Percentiles rank a stretch among this genome's conserved stretches.
These are phyloP conservation scores for Coptodon bakossiorum DNA, from an alignment of 2,113 vertebrate species.

Conservation along the genomic window DNA sequence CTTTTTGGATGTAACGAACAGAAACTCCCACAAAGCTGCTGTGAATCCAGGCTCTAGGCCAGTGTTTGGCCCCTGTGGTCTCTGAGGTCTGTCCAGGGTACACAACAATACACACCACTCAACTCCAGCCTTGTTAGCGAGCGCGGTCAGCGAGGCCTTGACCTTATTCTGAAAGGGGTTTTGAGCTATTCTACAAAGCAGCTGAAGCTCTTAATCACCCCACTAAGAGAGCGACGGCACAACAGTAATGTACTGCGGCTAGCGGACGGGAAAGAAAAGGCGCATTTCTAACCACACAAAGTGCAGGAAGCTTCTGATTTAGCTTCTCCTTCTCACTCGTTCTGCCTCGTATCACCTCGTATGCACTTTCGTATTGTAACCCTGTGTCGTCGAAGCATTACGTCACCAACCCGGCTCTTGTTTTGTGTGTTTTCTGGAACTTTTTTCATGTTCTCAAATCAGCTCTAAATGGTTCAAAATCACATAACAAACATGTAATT, in stretches of 20 bases:
- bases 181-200: neutral
- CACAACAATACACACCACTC: neutral
- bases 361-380: neutral
- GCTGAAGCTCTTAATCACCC: slow-evolving; percentile 26
- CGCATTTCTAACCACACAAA: neutral
- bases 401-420: neutral
- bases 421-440: neutral
- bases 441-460: neutral
- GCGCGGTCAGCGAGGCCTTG: neutral
- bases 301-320: neutral
- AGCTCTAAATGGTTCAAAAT: neutral
- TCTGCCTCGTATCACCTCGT: neutral
- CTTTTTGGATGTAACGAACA: neutral
- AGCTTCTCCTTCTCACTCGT: neutral
- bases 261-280: neutral
- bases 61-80: neutral
- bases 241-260: neutral
- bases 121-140: slow-evolving; percentile 6
- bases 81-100: neutral
- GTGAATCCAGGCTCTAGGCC: neutral
- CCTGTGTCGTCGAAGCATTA: fast-evolving
- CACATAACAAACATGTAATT: neutral
- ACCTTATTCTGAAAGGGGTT: slow-evolving; percentile 6
- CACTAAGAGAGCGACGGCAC: neutral
- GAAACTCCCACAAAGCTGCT: neutral